A percentile compares a stretch with the other conserved stretches of the same genome.
These are phyloP conservation scores for Saturnia japonica DNA, from an alignment of 2,888 invertebrate species.

Conservation along the genomic window DNA sequence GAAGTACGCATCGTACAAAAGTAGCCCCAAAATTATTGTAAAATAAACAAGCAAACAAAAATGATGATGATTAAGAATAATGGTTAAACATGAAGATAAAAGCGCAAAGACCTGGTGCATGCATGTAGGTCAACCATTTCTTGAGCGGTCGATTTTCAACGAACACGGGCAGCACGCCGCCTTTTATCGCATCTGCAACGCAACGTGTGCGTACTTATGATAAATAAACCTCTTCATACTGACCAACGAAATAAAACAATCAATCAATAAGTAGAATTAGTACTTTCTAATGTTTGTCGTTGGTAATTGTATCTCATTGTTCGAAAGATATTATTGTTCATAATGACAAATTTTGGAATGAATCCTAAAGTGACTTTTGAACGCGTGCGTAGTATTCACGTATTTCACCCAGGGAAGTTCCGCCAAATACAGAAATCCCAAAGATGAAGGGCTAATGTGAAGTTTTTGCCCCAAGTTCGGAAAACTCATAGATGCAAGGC, in stretches of 20 bases:
- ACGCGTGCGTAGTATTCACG: too few species aligned
- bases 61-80: conserved; percentile 24
- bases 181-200: conserved; percentile 75
- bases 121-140: conserved; percentile 81
- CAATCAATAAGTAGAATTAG: too few species aligned
- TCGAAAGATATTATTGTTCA: too few species aligned
- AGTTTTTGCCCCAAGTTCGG: too few species aligned
- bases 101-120: conserved; percentile 79
- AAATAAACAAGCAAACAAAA: conserved; percentile 19
- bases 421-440: too few species aligned
- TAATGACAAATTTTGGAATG: too few species aligned
- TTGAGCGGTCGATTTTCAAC: conserved; percentile 71
- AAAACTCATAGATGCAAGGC: too few species aligned
- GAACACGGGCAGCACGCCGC: conserved; percentile 69
- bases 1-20: conserved; percentile 14
- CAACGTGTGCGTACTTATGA: conserved; percentile 53
- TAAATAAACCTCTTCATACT: conserved; percentile 29
- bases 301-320: too few species aligned
- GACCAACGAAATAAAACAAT: conserved; percentile 10
- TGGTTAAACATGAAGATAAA: conserved; percentile 53
- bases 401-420: too few species aligned
- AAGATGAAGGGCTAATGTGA: too few species aligned
- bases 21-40: not conserved
- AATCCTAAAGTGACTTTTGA: too few species aligned
- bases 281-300: too few species aligned